Base-by-base conservation (phyloP, 92 coral and sea anemone species). In the Bergia sp. region DNA sequence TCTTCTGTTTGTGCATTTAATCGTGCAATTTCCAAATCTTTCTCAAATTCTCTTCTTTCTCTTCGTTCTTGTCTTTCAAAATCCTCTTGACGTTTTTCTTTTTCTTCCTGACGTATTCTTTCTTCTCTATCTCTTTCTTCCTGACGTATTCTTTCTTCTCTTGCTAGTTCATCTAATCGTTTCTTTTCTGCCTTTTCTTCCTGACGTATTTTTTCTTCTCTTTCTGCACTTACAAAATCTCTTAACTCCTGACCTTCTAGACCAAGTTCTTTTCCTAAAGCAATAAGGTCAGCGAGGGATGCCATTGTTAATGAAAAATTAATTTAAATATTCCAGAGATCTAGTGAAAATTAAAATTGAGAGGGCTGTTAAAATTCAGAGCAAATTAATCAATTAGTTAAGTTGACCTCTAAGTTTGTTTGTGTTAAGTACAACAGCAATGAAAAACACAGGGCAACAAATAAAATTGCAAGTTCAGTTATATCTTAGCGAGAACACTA, bases 1-100 rank as follows among this genome's bases (percentile, higher is more conserved):
- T 72, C 76, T 72, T 72, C 76, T 72, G 76, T 72, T 72, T 72
- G 39, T 21, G 76, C 76, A 21, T 72, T 21, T 21, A 72, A 21
- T 6, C 76, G 38, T 21, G 76, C 76, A 21, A 72, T 21, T n/a
- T 72, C 76, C 38, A 72, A 21, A 21, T 72, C 76, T 72, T 72
- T 72, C 39, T 72, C 76, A 0, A 72, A n/a, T 15, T 72, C 76
- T 10, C n/a, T 37, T 10, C n/a, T n/a, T 2, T 37, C 3, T 72
- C 76, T 72, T 72, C 10, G 15, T 21, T 72, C 76, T 72, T 72
- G 29, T 72, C 39, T 6, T 72, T 72, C 29, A 29, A 29, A 29
- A 29, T 29, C 29, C 29, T 29, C 29, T 29, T 29, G 29, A 29
- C 29, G 29, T 29, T 29, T 29, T 29, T 29, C 65, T 57, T 1